phyloP scores from a whole-genome alignment of 2,113 vertebrate genomes.

The Muntiacus reevesi region DNA sequence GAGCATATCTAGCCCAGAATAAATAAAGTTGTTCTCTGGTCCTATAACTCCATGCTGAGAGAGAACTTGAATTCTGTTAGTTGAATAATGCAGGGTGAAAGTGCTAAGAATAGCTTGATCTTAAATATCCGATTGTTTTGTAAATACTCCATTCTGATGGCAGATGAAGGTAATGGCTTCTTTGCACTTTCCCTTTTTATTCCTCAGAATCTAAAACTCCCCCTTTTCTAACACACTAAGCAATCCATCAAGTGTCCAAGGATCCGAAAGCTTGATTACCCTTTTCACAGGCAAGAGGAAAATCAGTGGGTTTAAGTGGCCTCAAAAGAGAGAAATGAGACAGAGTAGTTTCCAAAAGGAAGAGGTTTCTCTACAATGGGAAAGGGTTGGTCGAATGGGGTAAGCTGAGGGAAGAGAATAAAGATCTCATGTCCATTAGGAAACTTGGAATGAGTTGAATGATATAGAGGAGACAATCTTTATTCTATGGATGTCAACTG shows the following conservation, averaged over 20 bases:
- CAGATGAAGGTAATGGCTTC: background rate
- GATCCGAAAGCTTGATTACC: background rate
- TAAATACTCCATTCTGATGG: background rate
- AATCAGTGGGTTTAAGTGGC: background rate
- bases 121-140: background rate
- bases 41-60: background rate
- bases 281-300: background rate
- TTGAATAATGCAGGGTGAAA: background rate
- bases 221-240: background rate
- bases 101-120: background rate
- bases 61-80: background rate
- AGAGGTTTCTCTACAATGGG: background rate
- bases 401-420: background rate
- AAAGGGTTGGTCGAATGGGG: background rate
- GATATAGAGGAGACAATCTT: background rate
- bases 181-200: background rate
- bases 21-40: background rate
- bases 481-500: background rate
- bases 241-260: background rate
- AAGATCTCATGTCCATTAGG: background rate
- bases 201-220: background rate
- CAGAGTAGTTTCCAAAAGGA: background rate
- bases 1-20: background rate
- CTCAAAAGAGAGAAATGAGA: background rate
- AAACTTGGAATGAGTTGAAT: background rate